Conservation (phyloP, 35 echinoderm and acorn worm genomes). For the Heliocidaris erythrogramma region DNA sequence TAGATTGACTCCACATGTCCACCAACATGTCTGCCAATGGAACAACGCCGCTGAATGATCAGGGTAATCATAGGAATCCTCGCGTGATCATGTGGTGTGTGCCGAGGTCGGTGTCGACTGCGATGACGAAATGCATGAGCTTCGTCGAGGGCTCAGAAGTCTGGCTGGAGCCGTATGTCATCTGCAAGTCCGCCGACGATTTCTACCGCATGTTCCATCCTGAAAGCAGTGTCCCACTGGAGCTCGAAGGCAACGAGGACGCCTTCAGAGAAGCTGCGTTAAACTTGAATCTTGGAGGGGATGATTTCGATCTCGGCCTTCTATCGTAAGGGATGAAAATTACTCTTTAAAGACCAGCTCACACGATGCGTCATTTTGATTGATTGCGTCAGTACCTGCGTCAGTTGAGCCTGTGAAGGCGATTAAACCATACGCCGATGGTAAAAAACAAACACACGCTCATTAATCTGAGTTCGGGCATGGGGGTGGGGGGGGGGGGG, state of each 20-base stretch:
- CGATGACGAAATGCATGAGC: conserved; percentile 68
- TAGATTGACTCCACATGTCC: not conserved
- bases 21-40: not conserved
- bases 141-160: conserved; percentile 61
- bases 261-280: not conserved
- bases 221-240: not conserved
- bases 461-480: too few species aligned
- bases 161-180: conserved; percentile 59
- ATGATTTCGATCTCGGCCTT: not conserved
- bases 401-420: too few species aligned
- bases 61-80: not conserved
- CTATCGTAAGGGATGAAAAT: not conserved
- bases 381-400: too few species aligned
- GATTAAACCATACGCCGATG: too few species aligned
- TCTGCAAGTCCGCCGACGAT: not conserved
- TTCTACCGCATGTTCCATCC: not conserved
- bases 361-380: too few species aligned
- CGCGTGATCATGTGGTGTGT: conserved; percentile 65
- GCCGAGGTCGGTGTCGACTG: conserved; percentile 66
- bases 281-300: not conserved
- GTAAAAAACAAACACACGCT: too few species aligned
- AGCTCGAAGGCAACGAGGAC: not conserved
- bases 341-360: too few species aligned
- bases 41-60: not conserved
- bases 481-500: too few species aligned